Base-by-base conservation (phyloP, 2,888 invertebrate species). In the Ochropacha duplaris region DNA sequence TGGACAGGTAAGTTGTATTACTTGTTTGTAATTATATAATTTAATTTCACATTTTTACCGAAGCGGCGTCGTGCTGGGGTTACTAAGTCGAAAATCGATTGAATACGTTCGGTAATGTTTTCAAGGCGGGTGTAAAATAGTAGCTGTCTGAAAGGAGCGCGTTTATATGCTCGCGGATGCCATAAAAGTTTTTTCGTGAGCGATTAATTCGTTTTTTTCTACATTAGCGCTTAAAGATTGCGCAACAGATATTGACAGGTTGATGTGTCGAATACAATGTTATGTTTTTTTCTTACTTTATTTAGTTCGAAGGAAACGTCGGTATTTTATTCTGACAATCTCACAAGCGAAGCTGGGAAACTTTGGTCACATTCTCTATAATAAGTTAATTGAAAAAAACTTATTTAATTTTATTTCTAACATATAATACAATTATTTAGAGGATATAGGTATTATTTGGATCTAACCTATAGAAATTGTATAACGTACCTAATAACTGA, bases 1-100 rank as follows among this genome's bases (percentile, higher is more conserved):
- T 72, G 92, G 92, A 79, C 93, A 93, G 94, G 94, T 94, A 87
- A 93, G 88, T 79, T 44, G 71, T 68, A 39, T 61, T 64, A 64
- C 54, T 67, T 19, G 16, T 66, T 60, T 66, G 58, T 52, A 56
- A 51, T 61, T 49, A 59, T 59, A 61, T 58, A 57, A 68, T 57
- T 62, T 56, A 65, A 62, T 66, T 55, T 57, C 5, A 57, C 54
- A 54, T 57, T 39, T 70, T 59, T 57, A 59, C 50, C 60, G 54
- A 54, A 59, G 68, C 66, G 62, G 65, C 71, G 71, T 67, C 68
- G 67, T 65, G 65, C 68, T 73, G 65, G 69, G 73, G 74, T 71
- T 72, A 78, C 74, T 79, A 80, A 80, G 82, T 87, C 85, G 83
- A 88, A 88, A 91, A 92, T 92, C 92, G 91, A 92, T 92, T 88